Base-by-base conservation (phyloP, 2,888 invertebrate genomes). In the Cheilosia grossa region DNA sequence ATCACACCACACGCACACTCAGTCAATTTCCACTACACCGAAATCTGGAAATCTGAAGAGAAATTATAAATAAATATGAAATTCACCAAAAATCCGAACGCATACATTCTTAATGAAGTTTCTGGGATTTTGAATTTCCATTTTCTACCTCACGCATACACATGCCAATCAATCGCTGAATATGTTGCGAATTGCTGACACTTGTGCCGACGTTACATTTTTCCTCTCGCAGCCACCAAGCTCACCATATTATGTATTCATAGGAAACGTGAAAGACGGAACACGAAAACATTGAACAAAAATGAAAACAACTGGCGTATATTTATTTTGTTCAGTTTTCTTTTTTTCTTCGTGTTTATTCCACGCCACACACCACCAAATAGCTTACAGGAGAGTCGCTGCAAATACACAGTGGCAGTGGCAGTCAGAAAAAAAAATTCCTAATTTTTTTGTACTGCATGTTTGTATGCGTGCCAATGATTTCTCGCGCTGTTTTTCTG, bases 361-460 rank as follows among this genome's bases (percentile, higher is more conserved):
- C 13, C 30, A 19, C 67, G 2, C 24, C 40, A 19, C 67, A 78
- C 70, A 69, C 54, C 27, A 78, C n/a, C 51, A 54, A 40, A 63
- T 69, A 61, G 27, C 63, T 63, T 63, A 63, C 78, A 78, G 78
- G 78, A 78, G 78, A 70, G 78, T 61, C 54, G 17, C 54, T 42
- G 24, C n/a, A 15, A 54, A 59, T 27, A 56, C 10, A 67, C 17
- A 30, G n/a, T n/a, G n/a, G n/a, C 66, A 37, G 30, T 27, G 56
- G 10, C 37, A 59, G 15, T 27, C 30, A 44, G 27, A n/a, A 69
- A 19, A 33, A 9, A 49, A 44, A 56, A 27, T 37, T 13, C 33
- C 59, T 37, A 69, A 27, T 61, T 69, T 56, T 59, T 59, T 61
- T 54, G 42, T 47, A 40, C 15, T 37, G 13, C 44, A 9, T 15